These are phyloP conservation scores for Drosophila saltans DNA, from an alignment of 1,140 invertebrate species.

Conservation along the genomic window DNA sequence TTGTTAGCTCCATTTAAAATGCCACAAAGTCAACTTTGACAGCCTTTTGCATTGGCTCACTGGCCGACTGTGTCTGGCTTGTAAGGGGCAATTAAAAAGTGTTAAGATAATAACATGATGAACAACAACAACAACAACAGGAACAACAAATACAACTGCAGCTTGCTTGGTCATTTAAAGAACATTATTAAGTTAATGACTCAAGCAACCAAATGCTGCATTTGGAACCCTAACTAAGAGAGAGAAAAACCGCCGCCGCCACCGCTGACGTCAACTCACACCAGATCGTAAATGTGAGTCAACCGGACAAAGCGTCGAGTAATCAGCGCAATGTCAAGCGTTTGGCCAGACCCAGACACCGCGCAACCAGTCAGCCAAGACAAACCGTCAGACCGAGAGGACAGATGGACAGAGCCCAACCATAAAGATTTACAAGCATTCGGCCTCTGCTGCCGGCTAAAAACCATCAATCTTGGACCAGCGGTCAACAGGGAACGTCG, in stretches of 20 bases:
- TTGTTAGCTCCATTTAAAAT: not conserved
- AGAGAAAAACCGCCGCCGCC: not conserved
- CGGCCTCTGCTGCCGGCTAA: constrained; percentile 56
- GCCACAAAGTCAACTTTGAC: constrained; percentile 25
- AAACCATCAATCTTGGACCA: constrained; percentile 64
- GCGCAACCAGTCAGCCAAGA: not conserved
- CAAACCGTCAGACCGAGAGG: not conserved
- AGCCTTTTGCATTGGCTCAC: constrained; percentile 9
- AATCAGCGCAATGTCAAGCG: constrained; percentile 73
- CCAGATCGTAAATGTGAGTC: constrained; percentile 49
- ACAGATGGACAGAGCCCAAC: constrained; percentile 7
- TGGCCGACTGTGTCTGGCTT: constrained; percentile 6
- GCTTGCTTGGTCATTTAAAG: constrained; percentile 11
- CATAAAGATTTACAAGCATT: constrained; percentile 67
- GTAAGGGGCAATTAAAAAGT: constrained; percentile 66
- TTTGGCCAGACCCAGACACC: constrained; percentile 4
- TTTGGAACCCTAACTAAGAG: not conserved
- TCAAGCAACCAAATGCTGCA: constrained; percentile 40
- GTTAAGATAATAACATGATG: constrained; percentile 54
- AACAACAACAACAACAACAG: constrained; percentile 17
- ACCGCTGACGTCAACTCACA: not conserved
- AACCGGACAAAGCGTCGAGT: constrained; percentile 30
- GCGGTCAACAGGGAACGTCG: constrained; percentile 18
- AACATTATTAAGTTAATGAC: constrained; percentile 61
- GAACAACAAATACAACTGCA: constrained; percentile 38